Evolutionary conservation across 2,888 invertebrate species (phyloP).

Genomic region (Gisinianus flammeolus): DNA sequence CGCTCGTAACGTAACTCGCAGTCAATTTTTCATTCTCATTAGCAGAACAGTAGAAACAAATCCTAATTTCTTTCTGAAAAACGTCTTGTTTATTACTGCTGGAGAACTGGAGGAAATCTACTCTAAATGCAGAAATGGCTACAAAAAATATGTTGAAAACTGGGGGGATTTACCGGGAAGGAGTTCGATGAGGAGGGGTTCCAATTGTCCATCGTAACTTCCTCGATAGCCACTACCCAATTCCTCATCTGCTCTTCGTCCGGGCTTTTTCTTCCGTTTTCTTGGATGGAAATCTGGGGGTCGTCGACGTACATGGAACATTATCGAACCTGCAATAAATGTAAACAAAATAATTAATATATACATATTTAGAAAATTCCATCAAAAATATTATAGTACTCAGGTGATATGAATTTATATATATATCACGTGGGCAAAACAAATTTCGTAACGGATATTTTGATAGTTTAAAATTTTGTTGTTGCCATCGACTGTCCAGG

Average conservation of each 20-base stretch:
- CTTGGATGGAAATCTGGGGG: slow-evolving; percentile 89
- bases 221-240: slow-evolving; percentile 58
- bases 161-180: slow-evolving; percentile 78
- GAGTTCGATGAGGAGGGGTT: slow-evolving; percentile 77
- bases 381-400: too few relatives aligned
- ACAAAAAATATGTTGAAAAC: too few relatives aligned
- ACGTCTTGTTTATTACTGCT: background rate
- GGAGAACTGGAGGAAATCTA: background rate
- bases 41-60: background rate
- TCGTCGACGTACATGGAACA: slow-evolving; percentile 94
- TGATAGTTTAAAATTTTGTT: too few relatives aligned
- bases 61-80: background rate
- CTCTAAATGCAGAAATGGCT: too few relatives aligned
- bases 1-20: too few relatives aligned
- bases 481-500: too few relatives aligned
- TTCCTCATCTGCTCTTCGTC: slow-evolving; percentile 65
- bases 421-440: background rate
- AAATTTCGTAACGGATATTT: too few relatives aligned
- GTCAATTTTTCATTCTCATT: too few relatives aligned
- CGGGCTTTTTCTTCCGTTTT: slow-evolving; percentile 80
- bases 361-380: too few relatives aligned
- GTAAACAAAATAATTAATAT: slow-evolving; percentile 33
- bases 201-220: slow-evolving; percentile 66
- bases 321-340: slow-evolving; percentile 80
- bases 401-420: too few relatives aligned